A percentile compares a stretch with the other conserved stretches of the same genome.
phyloP scores from a whole-genome alignment of 2,113 vertebrate genomes.

The Bettongia penicillata region DNA sequence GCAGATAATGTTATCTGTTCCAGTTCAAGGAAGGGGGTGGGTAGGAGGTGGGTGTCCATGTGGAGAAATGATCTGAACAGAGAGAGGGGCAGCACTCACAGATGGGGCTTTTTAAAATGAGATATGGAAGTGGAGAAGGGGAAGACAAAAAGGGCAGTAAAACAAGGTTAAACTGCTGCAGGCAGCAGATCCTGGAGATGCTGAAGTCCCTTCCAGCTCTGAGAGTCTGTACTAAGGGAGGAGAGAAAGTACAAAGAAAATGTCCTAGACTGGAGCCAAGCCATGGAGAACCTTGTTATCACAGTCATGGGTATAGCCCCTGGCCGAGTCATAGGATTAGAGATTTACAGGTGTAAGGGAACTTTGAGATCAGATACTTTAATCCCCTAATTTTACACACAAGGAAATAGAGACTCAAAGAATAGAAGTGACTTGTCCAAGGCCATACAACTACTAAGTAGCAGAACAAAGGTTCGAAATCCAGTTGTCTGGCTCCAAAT shows the following conservation, averaged over 20 bases:
- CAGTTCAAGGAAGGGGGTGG: constrained; percentile 33
- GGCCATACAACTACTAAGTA: neutral
- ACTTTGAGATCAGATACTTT: neutral
- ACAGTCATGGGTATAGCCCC: neutral
- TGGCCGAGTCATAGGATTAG: neutral
- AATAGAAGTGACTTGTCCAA: neutral
- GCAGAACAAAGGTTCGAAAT: neutral
- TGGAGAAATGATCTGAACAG: constrained; percentile 45
- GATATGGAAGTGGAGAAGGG: constrained; percentile 45
- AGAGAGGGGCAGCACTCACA: constrained; percentile 59
- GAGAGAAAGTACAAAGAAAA: neutral
- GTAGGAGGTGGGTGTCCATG: constrained; percentile 63
- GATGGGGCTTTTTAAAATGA: constrained; percentile 67
- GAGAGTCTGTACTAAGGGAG: neutral
- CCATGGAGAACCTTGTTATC: neutral
- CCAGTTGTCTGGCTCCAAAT: neutral
- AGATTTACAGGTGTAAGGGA: neutral
- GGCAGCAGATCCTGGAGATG: neutral
- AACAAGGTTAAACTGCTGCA: neutral
- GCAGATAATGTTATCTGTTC: constrained; percentile 3
- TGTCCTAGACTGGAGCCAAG: neutral
- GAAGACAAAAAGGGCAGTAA: constrained; percentile 49
- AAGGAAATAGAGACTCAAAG: neutral
- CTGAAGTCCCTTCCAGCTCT: neutral
- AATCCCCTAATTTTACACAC: neutral